Evolutionary conservation across 2,888 invertebrate genomes (phyloP).

Genomic region (Papilio protenor): DNA sequence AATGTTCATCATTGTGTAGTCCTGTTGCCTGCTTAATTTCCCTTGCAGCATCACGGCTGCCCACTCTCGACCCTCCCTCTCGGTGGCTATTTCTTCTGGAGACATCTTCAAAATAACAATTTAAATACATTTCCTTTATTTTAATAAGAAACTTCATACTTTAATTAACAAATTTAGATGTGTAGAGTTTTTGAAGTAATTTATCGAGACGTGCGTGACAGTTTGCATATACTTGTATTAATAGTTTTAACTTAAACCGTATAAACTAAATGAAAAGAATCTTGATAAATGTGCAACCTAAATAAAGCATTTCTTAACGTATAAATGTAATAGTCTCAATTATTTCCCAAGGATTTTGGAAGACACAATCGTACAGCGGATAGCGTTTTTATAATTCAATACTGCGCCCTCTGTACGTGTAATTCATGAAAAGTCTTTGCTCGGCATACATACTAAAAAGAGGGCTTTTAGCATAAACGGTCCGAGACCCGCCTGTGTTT

Average conservation of each 20-base stretch:
- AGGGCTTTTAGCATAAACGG: neutral
- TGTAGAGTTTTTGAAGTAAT: too few relatives aligned
- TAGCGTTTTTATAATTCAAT: neutral
- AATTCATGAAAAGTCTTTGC: neutral
- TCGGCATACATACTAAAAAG: neutral
- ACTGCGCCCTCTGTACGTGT: conserved; percentile 1
- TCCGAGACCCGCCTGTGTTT: neutral
- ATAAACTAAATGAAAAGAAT: too few relatives aligned
- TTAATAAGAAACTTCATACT: neutral
- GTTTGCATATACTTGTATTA: too few relatives aligned
- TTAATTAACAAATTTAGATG: neutral
- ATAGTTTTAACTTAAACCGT: too few relatives aligned
- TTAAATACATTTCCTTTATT: neutral
- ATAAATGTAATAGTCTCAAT: neutral
- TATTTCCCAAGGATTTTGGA: neutral
- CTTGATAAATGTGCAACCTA: too few relatives aligned
- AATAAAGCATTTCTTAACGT: too few relatives aligned
- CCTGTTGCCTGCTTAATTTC: conserved; percentile 58
- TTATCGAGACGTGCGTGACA: too few relatives aligned
- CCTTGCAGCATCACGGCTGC: conserved; percentile 70
- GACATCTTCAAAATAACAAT: conserved; percentile 47
- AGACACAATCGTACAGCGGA: neutral
- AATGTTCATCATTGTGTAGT: conserved; percentile 60
- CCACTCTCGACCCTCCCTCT: conserved; percentile 67
- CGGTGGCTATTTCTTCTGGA: conserved; percentile 63